Evolutionary conservation across 2,797 vertebrate genomes (phyloP), one percentile per base, ranked within the genome.

Genomic region (Lophius americanus): DNA sequence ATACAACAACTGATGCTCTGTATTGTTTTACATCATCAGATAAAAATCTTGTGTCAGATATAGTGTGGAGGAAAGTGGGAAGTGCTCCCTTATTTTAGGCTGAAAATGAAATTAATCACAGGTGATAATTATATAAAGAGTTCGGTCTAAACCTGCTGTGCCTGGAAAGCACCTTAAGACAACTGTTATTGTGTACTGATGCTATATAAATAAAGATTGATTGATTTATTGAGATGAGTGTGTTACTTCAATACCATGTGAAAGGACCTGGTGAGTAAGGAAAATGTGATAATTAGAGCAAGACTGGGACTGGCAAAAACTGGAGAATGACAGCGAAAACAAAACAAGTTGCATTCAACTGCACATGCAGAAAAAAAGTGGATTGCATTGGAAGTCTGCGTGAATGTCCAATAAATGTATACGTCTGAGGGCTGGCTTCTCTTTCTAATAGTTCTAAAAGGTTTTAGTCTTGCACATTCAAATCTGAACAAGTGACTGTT

Each of bases 1-100:
- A 76, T 35, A 70, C 66, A 80, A 60, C 68, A 76, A 80, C 70
- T 73, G 70, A 36, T 51, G 58, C 54, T 59, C 41, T 76, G 72
- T 84, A 82, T 88, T 83, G 70, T 79, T 88, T 88, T 83, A 88
- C 81, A 80, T 77, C 60, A 73, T 53, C 68, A 64, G 69, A 71
- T 73, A 77, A 67, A 57, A 73, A 78, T 82, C 59, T 70, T 39
- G 59, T 44, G 10, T 10, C 46, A 85, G 71, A 62, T 70, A 70
- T 63, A 59, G 63, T 78, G 60, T 63, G 46, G 70, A 56, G 48
- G 70, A 70, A 81, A 86, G 75, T 54, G 38, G 76, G 82, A 41
- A 42, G 70, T 10, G 9, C 51, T 12, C 42, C 41, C 64, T 70
- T 69, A 64, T 82, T 83, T 85, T 73, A 70, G 76, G 75, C 74